These are phyloP conservation scores for Allacma fusca DNA, from an alignment of 2,888 invertebrate genomes.

Conservation along the genomic window DNA sequence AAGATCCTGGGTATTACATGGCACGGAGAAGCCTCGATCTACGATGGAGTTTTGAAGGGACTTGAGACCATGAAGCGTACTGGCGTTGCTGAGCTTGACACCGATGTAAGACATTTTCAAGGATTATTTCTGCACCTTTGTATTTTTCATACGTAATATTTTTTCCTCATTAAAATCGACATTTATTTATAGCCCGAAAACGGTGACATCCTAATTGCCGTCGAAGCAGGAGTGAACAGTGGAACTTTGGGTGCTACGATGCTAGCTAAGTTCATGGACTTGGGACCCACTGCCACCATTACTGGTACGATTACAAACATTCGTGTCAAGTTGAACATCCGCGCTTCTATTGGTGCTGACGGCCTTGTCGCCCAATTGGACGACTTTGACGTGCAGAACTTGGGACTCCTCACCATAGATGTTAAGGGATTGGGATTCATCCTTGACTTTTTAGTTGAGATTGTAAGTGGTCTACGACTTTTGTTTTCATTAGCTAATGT, in stretches of 20 bases:
- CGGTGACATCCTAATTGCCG: constrained; percentile 48
- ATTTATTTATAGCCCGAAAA: constrained; percentile 45
- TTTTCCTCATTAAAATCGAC: too few species aligned
- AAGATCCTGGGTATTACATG: constrained; percentile 57
- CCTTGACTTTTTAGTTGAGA: constrained; percentile 55
- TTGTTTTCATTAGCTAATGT: too few species aligned
- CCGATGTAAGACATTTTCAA: constrained; percentile 28
- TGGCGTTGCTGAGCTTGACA: constrained; percentile 35
- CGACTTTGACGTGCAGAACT: constrained; percentile 52
- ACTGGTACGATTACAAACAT: constrained; percentile 48
- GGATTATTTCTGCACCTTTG: neutral
- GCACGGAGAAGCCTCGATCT: constrained; percentile 59
- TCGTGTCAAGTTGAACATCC: constrained; percentile 39
- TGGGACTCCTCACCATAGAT: constrained; percentile 53
- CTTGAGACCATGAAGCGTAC: constrained; percentile 59
- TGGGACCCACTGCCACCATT: constrained; percentile 50
- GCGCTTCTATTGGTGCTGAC: constrained; percentile 18
- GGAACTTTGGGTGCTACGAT: constrained; percentile 46
- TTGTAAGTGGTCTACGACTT: too few species aligned
- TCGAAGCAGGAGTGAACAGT: constrained; percentile 52
- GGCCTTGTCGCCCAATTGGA: constrained; percentile 39
- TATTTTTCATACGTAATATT: neutral
- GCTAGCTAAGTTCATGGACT: constrained; percentile 53
- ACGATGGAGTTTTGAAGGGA: constrained; percentile 58
- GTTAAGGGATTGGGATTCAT: constrained; percentile 55